A percentile compares a stretch with the other conserved stretches of the same genome.
These are phyloP conservation scores for Spermophilus dauricus DNA, from an alignment of 2,113 vertebrate species.

Conservation along the genomic window DNA sequence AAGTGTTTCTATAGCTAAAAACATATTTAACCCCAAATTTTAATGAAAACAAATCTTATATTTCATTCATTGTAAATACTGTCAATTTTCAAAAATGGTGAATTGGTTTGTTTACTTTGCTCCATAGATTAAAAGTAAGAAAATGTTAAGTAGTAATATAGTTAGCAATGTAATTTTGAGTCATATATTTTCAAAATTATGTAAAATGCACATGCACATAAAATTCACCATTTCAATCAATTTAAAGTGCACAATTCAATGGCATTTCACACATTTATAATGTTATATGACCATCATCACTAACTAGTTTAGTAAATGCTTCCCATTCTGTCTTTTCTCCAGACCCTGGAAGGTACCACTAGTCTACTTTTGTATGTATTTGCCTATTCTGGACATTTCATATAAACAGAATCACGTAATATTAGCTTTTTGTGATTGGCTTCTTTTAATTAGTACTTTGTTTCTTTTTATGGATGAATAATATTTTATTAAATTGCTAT, in stretches of 20 bases:
- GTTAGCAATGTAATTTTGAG: not conserved
- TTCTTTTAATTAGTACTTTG: constrained; percentile 25
- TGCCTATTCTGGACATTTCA: constrained; percentile 3
- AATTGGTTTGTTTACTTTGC: not conserved
- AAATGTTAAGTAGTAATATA: not conserved
- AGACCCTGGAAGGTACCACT: not conserved
- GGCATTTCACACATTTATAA: not conserved
- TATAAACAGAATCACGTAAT: not conserved
- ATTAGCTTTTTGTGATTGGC: not conserved
- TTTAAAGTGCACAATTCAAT: not conserved
- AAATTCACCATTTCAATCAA: not conserved
- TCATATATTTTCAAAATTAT: not conserved
- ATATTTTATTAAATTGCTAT: not conserved
- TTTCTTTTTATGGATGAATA: not conserved
- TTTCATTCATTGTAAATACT: not conserved
- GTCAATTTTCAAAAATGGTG: constrained; percentile 24
- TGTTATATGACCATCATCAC: too few species aligned
- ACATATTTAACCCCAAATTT: not conserved
- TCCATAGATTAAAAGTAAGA: constrained; percentile 10
- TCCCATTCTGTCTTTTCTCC: not conserved
- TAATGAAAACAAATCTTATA: constrained; percentile 49
- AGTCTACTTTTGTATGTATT: constrained; percentile 8
- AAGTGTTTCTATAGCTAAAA: not conserved
- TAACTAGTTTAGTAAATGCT: not conserved
- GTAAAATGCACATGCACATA: not conserved